Evolutionary conservation across 2,797 vertebrate species (phyloP), one percentile per base, ranked within the genome.

Genomic region (Hemibagrus guttatus): DNA sequence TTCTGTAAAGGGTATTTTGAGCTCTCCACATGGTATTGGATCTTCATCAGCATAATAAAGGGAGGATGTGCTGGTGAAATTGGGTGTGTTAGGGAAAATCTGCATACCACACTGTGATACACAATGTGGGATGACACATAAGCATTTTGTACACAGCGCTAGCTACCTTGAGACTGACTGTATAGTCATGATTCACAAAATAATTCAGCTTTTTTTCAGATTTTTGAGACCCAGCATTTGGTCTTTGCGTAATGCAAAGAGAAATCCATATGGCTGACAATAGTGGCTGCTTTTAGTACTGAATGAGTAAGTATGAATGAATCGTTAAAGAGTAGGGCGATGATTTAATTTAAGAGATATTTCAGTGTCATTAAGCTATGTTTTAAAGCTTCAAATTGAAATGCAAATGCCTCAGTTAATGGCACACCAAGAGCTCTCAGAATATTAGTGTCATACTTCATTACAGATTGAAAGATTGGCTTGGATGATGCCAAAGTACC

Each of bases 381-480:
- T 82, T 85, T 85, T 81, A 87, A 85, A 56, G 61, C 42, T 46
- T 49, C 6, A 63, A 72, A 80, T 84, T 72, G 59, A 85, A 86
- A 71, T 79, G 80, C 74, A 78, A 85, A 88, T 88, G 79, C 35
- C 26, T 68, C 69, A 52, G 39, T 78, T 78, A 88, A 88, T 84
- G 64, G 74, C 54, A 42, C 72, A 86, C 26, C 39, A 26, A 86
- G 81, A 69, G 52, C 72, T 83, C 21, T 68, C 80, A 17, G 84
- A 79, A 83, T 84, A 88, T 86, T 83, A 86, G 69, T 72, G 72
- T 79, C 84, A 56, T 71, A 72, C 84, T 64, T 88, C 54, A 64
- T 86, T 86, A 79, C 74, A 80, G 52, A 88, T 78, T 59, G 63
- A 75, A 88, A 46, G 64, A 83, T 52, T 63, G 80, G 80, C 63